phyloP scores from a whole-genome alignment of 2,888 invertebrate species.

The Dryobotodes eremita region DNA sequence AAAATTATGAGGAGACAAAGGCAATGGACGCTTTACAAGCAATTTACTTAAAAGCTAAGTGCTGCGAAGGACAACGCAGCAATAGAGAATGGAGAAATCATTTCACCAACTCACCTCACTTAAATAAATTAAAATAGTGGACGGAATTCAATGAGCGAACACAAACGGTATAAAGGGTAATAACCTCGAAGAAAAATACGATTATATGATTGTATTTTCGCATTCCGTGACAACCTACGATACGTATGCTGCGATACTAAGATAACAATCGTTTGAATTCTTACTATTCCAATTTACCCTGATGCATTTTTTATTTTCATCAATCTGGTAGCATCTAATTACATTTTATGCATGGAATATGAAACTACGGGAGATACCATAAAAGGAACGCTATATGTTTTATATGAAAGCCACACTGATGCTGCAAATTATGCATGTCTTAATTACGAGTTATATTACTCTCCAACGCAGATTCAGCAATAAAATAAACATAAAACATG shows the following conservation, averaged over 20 bases:
- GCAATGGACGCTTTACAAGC: conserved; percentile 22
- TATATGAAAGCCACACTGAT: not conserved
- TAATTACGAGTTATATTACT: conserved; percentile 23
- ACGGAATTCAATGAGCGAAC: conserved; percentile 42
- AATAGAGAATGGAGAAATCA: conserved; percentile 46
- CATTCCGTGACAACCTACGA: conserved; percentile 54
- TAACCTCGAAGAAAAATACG: conserved; percentile 51
- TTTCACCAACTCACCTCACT: conserved; percentile 50
- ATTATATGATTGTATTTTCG: conserved; percentile 60
- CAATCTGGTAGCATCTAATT: conserved; percentile 10
- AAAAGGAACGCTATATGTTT: not conserved
- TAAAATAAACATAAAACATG: conserved; percentile 40
- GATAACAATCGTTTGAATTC: conserved; percentile 49
- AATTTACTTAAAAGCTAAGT: conserved; percentile 55
- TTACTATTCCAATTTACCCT: conserved; percentile 7
- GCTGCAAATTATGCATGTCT: conserved; percentile 7
- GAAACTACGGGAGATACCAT: conserved; percentile 12
- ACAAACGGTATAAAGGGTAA: conserved; percentile 46
- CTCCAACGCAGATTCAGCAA: conserved; percentile 13
- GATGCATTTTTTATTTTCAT: conserved; percentile 16
- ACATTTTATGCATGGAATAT: conserved; percentile 18
- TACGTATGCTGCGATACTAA: conserved; percentile 37
- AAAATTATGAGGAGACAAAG: conserved; percentile 33
- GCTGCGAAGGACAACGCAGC: conserved; percentile 24
- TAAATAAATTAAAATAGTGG: conserved; percentile 56